phyloP scores from a whole-genome alignment of 2,113 vertebrate species.

The Atherinomorus stipes region DNA sequence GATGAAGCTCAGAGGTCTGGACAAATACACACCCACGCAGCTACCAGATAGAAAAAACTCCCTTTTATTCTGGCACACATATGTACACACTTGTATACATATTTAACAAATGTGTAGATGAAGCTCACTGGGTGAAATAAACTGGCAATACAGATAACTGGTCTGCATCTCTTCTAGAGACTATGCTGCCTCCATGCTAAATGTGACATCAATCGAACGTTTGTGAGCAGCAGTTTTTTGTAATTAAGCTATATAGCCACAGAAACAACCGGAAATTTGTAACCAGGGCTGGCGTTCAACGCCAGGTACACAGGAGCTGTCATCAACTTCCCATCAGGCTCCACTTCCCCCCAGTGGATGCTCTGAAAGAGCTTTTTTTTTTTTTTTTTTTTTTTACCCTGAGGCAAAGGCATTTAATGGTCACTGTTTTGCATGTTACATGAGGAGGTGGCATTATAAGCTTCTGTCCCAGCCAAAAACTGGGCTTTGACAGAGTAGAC shows the following conservation, averaged over 20 bases:
- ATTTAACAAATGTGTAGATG: slow-evolving; percentile 19
- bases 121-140: slow-evolving; percentile 50
- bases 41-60: slow-evolving; percentile 48
- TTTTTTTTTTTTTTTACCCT: slow-evolving; percentile 52
- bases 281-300: slow-evolving; percentile 48
- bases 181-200: slow-evolving; percentile 38
- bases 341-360: slow-evolving; percentile 66
- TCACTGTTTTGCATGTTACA: slow-evolving; percentile 63
- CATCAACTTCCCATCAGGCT: slow-evolving; percentile 70
- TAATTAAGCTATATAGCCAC: slow-evolving; percentile 18
- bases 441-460: slow-evolving; percentile 42
- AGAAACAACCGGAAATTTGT: slow-evolving; percentile 46
- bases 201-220: slow-evolving; percentile 40
- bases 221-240: slow-evolving; percentile 23
- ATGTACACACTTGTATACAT: slow-evolving; percentile 2
- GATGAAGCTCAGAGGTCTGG: slow-evolving; percentile 65
- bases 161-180: slow-evolving; percentile 36
- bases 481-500: slow-evolving; percentile 38
- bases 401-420: slow-evolving; percentile 71
- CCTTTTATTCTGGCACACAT: slow-evolving; percentile 24
- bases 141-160: slow-evolving; percentile 44
- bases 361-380: slow-evolving; percentile 50
- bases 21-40: slow-evolving; percentile 71
- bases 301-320: slow-evolving; percentile 56
- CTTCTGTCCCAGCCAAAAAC: slow-evolving; percentile 18